Evolutionary conservation across 1,140 invertebrate genomes (phyloP).

Genomic region (Drosophila kepulauana): DNA sequence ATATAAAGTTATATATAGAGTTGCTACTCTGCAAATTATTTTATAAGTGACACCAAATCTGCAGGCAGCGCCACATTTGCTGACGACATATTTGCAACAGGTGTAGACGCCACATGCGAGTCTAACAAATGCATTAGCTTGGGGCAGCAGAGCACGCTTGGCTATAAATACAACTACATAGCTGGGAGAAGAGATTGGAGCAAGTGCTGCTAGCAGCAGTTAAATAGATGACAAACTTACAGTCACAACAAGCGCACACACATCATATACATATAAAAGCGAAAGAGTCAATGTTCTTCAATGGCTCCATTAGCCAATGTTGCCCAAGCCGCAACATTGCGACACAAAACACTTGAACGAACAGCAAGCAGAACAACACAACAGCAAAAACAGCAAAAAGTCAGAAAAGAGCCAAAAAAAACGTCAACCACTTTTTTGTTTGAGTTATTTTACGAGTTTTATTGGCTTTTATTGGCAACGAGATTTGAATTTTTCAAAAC

Average conservation of each 20-base stretch:
- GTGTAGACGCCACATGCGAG: conserved; percentile 57
- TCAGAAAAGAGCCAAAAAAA: conserved; percentile 8
- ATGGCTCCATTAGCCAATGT: conserved; percentile 43
- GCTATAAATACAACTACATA: conserved; percentile 59
- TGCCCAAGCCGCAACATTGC: conserved; percentile 71
- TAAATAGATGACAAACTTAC: conserved; percentile 37
- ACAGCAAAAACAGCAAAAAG: no score
- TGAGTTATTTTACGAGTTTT: conserved; percentile 83
- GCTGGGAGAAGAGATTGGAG: conserved; percentile 8
- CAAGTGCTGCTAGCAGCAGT: conserved; percentile 31
- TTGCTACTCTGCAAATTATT: background rate
- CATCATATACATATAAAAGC: background rate
- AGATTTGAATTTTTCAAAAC: conserved; percentile 84
- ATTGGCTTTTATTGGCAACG: conserved; percentile 85
- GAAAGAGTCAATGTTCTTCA: conserved; percentile 33
- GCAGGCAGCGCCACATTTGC: conserved; percentile 39
- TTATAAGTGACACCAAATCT: conserved; percentile 7
- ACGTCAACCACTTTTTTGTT: conserved; percentile 52
- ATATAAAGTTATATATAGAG: conserved; percentile 1
- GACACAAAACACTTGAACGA: conserved; percentile 76
- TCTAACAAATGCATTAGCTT: conserved; percentile 17
- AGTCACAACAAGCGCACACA: conserved; percentile 8
- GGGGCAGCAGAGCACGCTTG: conserved; percentile 16
- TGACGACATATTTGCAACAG: conserved; percentile 70
- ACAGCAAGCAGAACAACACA: conserved; percentile 18